Base-by-base conservation (phyloP, 1,140 invertebrate genomes). In the Gryon sp. region DNA sequence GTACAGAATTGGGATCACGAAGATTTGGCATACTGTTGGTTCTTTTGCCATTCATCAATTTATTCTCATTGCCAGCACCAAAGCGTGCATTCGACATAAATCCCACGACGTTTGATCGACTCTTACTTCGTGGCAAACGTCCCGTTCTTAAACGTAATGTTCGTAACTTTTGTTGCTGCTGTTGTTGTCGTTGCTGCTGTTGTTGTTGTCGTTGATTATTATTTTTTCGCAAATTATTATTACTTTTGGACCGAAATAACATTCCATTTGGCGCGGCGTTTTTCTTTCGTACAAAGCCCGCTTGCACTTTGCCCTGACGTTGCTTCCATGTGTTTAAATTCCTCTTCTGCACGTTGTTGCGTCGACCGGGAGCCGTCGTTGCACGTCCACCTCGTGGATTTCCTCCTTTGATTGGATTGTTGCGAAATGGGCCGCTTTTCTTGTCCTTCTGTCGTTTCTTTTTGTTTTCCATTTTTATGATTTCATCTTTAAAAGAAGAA, bases 401-500 rank as follows among this genome's bases (percentile, higher is more conserved):
- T n/a, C n/a, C n/a, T n/a, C n/a, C n/a, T n/a, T n/a, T n/a, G n/a
- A n/a, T n/a, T n/a, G n/a, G n/a, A n/a, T n/a, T n/a, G n/a, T n/a
- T n/a, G n/a, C n/a, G n/a, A n/a, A n/a, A n/a, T n/a, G n/a, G 4
- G 26, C 38, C 1, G 57, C 19, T 59, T 46, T 69, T 32, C 77
- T 72, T 68, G 8, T 19, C 36, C 59, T 74, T 80, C 62, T 76
- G 57, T 59, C 87, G 87, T 84, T 85, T 89, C 84, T 87, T 88
- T 86, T 86, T 89, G 60, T 83, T 83, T 75, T 87, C 86, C 86
- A 89, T 83, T 81, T 87, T 88, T 82, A 89, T 89, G 83, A 89
- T 89, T 43, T 89, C 87, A 88, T 89, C 87, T 89, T n/a, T 89
- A 86, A 89, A 89, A 88, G 79, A 87, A 87, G 75, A 88, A 84